A percentile compares a stretch with the other conserved stretches of the same genome.
These are phyloP conservation scores for Diadumene lineata DNA, from an alignment of 92 coral and sea anemone species.

Conservation along the genomic window DNA sequence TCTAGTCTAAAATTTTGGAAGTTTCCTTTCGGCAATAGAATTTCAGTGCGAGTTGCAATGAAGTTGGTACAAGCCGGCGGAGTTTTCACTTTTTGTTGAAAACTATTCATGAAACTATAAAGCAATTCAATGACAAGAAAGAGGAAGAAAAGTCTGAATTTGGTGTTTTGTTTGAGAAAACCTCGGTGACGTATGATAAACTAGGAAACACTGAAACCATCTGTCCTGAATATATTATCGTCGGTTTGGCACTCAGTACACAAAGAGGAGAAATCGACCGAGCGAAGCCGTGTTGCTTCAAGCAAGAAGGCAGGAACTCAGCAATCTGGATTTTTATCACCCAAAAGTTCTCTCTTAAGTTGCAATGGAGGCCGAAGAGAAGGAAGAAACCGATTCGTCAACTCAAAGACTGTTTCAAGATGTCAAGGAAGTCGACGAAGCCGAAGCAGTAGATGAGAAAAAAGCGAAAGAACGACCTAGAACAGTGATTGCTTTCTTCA, in stretches of 20 bases:
- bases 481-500: conserved; percentile 65
- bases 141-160: background rate
- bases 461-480: conserved; percentile 17
- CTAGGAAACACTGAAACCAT: background rate
- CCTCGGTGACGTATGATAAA: background rate
- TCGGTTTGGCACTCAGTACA: too few species aligned
- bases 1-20: background rate
- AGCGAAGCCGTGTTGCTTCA: too few species aligned
- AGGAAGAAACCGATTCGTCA: conserved; percentile 17
- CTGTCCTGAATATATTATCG: background rate
- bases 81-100: too few species aligned
- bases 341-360: background rate
- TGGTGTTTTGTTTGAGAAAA: background rate
- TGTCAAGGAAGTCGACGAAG: conserved; percentile 32
- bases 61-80: too few species aligned
- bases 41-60: too few species aligned
- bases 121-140: background rate
- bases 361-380: conserved; percentile 18
- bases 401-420: conserved; percentile 17
- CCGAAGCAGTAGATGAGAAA: conserved; percentile 21
- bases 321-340: too few species aligned
- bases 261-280: too few species aligned
- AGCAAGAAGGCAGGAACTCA: too few species aligned
- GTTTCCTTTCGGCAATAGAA: too few species aligned
- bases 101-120: too few species aligned